These are phyloP conservation scores for Alethe castanea DNA, from an alignment of 2,113 vertebrate genomes.

Conservation along the genomic window DNA sequence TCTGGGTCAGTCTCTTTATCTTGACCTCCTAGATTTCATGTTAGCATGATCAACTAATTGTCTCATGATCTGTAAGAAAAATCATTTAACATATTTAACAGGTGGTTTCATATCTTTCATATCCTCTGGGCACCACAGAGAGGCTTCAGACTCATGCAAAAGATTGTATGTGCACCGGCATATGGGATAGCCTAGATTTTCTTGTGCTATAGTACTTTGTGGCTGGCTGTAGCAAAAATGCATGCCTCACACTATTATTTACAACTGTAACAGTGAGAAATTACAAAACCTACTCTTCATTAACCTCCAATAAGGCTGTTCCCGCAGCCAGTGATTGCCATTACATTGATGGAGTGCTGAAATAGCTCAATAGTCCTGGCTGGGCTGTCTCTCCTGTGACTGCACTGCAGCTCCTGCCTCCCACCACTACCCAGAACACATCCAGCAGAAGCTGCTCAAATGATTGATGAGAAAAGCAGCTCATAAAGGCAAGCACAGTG, in stretches of 20 bases:
- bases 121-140: not conserved
- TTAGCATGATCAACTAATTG: not conserved
- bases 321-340: slow-evolving; percentile 7
- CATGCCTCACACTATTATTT: not conserved
- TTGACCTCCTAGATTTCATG: not conserved
- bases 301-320: slow-evolving; percentile 49
- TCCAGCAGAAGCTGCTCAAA: slow-evolving; percentile 28
- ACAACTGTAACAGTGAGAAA: slow-evolving; percentile 10
- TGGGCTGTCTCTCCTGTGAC: not conserved
- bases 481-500: slow-evolving; percentile 35
- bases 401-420: not conserved
- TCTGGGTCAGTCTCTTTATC: not conserved
- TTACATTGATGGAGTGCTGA: slow-evolving; percentile 44
- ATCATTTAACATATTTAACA: not conserved
- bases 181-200: not conserved
- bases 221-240: not conserved
- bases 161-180: not conserved
- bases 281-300: slow-evolving; percentile 43
- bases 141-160: not conserved
- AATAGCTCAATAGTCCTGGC: not conserved
- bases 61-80: not conserved
- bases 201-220: not conserved
- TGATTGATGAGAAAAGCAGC: slow-evolving; percentile 61
- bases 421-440: not conserved
- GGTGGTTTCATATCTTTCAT: not conserved